These are phyloP conservation scores for Gastrophryne carolinensis DNA, from an alignment of 2,797 vertebrate species.

Conservation along the genomic window DNA sequence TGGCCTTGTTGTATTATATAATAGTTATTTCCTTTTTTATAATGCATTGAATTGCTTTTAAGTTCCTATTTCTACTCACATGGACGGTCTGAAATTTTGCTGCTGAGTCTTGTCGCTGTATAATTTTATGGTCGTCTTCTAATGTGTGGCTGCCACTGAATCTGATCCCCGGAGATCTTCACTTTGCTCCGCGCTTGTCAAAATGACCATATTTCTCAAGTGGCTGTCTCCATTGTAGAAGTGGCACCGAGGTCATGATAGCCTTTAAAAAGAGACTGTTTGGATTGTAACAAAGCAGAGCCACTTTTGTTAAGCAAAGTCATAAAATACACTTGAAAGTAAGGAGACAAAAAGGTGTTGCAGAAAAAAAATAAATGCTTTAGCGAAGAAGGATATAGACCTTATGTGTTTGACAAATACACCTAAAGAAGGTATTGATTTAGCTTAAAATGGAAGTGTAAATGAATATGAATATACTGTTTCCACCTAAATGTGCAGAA, in stretches of 20 bases:
- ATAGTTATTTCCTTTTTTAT: background rate
- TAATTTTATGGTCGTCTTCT: slow-evolving; percentile 23
- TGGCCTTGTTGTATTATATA: background rate
- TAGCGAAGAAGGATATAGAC: background rate
- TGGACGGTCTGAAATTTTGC: background rate
- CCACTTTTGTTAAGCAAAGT: slow-evolving; percentile 40
- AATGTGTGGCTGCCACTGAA: slow-evolving; percentile 40
- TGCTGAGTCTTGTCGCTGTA: slow-evolving; percentile 13
- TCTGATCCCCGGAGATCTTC: background rate
- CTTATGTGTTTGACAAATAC: background rate
- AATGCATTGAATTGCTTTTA: background rate
- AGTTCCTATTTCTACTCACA: background rate
- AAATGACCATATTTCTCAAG: slow-evolving; percentile 56
- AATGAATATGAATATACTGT: too few species aligned
- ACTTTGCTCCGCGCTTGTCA: slow-evolving; percentile 33
- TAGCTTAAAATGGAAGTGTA: too few species aligned
- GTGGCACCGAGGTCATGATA: slow-evolving; percentile 46
- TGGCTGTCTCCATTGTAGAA: slow-evolving; percentile 56
- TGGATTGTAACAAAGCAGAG: slow-evolving; percentile 43
- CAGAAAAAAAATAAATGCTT: background rate
- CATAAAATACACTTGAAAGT: slow-evolving; percentile 50
- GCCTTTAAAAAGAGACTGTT: slow-evolving; percentile 58
- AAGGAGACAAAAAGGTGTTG: background rate
- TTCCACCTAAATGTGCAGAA: too few species aligned
- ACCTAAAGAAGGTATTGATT: too few species aligned